Percentiles rank a stretch among this genome's conserved stretches.
phyloP scores from a whole-genome alignment of 2,888 invertebrate species.

The Noctua janthe region DNA sequence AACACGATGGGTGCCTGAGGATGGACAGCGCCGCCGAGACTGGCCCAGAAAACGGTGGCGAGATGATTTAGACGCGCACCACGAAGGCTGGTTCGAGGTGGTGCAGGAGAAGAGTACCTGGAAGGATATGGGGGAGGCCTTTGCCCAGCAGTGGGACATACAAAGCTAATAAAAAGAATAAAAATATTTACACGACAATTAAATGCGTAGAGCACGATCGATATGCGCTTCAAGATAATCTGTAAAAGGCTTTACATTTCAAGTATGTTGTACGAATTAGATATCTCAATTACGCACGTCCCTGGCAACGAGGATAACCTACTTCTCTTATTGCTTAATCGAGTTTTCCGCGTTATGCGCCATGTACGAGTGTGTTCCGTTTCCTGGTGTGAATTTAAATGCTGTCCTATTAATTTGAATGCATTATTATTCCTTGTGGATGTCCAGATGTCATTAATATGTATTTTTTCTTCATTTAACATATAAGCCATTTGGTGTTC shows the following conservation, averaged over 20 bases:
- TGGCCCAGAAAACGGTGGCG: too few relatives aligned
- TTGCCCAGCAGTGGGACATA: too few relatives aligned
- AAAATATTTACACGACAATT: too few relatives aligned
- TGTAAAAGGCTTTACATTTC: conserved; percentile 7
- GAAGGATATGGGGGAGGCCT: too few relatives aligned
- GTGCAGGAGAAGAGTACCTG: too few relatives aligned
- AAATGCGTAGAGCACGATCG: not conserved
- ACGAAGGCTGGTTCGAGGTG: too few relatives aligned
- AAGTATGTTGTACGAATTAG: conserved; percentile 5
- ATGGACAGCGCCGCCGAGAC: too few relatives aligned
- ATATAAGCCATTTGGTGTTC: not conserved
- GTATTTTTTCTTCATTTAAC: not conserved
- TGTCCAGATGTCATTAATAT: not conserved
- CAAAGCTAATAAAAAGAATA: too few relatives aligned
- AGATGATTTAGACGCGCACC: too few relatives aligned
- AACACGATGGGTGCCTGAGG: too few relatives aligned
- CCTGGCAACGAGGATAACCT: conserved; percentile 14
- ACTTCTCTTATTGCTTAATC: conserved; percentile 18
- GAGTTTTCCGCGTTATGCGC: conserved; percentile 12
- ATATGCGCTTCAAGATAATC: conserved; percentile 3
- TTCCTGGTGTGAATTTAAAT: conserved; percentile 28
- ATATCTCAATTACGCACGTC: conserved; percentile 30
- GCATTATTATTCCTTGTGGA: not conserved
- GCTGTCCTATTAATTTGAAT: not conserved
- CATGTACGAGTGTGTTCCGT: not conserved